Evolutionary conservation across 2,888 invertebrate genomes (phyloP), one percentile per base, ranked within the genome.

Genomic region (Mechanitis messenoides): DNA sequence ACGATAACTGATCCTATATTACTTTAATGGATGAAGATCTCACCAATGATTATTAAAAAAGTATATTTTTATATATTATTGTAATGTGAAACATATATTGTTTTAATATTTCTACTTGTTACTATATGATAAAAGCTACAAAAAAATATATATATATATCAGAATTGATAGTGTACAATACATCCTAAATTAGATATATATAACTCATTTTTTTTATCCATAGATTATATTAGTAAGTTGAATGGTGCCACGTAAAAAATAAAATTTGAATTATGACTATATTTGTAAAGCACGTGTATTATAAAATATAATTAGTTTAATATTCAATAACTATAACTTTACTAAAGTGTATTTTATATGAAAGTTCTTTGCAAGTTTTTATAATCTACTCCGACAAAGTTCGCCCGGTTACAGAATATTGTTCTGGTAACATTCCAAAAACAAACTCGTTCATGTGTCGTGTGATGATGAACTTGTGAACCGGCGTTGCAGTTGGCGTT

Each of bases 401-500:
- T 31, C 28, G 31, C 31, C 31, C 9, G 50, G 50, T 9, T 50
- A 50, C 5, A 59, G 38, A 59, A 53, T 60, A 62, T 62, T 61
- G 61, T 65, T 61, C 86, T 88, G 88, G 88, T 88, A 88, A 88
- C 88, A 88, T 88, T 88, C 73, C 71, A 75, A 85, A 85, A 87
- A 86, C 82, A 87, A 68, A 66, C 66, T 66, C 67, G 66, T 66
- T 67, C 65, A 64, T 69, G 69, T 70, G 71, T 70, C 72, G 73
- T 72, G 75, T 74, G 74, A 84, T 83, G 86, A 85, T 88, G 88
- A 85, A 87, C 86, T 84, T 85, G 88, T 89, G 85, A 88, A 86
- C 89, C 89, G 89, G 89, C 88, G 83, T 87, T 84, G 79, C 81
- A 83, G 83, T 75, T 87, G 85, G 84, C 87, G 80, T 85, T 87